phyloP scores from a whole-genome alignment of 2,888 invertebrate genomes.

The Athalia circularis region DNA sequence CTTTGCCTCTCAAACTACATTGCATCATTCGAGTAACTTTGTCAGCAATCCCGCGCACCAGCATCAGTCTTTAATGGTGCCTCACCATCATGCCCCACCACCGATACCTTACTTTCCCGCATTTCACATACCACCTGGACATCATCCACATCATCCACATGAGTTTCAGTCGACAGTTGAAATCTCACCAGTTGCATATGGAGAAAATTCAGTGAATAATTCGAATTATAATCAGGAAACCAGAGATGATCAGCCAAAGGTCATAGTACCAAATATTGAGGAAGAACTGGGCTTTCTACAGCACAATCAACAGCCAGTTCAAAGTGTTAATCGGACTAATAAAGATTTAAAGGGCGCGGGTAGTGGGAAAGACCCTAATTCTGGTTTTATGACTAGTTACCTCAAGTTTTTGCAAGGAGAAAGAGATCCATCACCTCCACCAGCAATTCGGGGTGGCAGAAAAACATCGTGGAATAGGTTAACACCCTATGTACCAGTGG shows the following conservation, averaged over 20 bases:
- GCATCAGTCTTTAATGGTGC: slow-evolving; percentile 81
- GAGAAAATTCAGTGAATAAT: slow-evolving; percentile 53
- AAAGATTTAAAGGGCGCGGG: slow-evolving; percentile 79
- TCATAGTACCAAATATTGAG: slow-evolving; percentile 92
- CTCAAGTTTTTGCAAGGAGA: slow-evolving; percentile 90
- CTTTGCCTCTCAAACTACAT: slow-evolving; percentile 77
- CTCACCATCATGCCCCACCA: slow-evolving; percentile 80
- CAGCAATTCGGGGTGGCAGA: slow-evolving; percentile 81
- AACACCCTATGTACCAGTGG: slow-evolving; percentile 66
- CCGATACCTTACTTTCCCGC: slow-evolving; percentile 86
- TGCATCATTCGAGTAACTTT: slow-evolving; percentile 76
- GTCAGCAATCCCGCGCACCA: slow-evolving; percentile 76
- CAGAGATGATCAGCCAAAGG: slow-evolving; percentile 85
- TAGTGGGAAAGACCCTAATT: slow-evolving; percentile 77
- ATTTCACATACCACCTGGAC: slow-evolving; percentile 79
- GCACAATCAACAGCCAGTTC: slow-evolving; percentile 64
- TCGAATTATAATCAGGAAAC: slow-evolving; percentile 62
- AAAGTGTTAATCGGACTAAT: slow-evolving; percentile 76
- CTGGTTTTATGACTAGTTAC: slow-evolving; percentile 92
- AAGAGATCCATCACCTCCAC: slow-evolving; percentile 87
- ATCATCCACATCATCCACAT: slow-evolving; percentile 78
- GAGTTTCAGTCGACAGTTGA: slow-evolving; percentile 82
- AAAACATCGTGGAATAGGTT: slow-evolving; percentile 81
- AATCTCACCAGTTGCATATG: slow-evolving; percentile 76
- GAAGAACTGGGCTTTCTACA: slow-evolving; percentile 88